Percentiles rank a stretch among this genome's conserved stretches.
phyloP scores from a whole-genome alignment of 2,888 invertebrate genomes.

The Yponomeuta malinellus region DNA sequence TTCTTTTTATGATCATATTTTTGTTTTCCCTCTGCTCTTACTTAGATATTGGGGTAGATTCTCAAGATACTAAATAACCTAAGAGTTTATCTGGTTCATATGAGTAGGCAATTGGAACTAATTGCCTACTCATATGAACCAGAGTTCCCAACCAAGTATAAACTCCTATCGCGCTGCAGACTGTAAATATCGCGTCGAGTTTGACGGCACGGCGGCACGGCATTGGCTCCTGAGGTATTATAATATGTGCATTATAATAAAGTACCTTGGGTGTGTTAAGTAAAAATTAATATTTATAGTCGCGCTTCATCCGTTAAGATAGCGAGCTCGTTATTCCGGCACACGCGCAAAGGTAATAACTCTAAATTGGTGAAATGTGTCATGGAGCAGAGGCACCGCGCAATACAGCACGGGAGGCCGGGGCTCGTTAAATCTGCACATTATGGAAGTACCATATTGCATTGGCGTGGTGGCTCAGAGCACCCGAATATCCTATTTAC shows the following conservation, averaged over 20 bases:
- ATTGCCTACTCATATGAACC: background rate
- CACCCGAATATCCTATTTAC: constrained; percentile 46
- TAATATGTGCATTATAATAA: constrained; percentile 10
- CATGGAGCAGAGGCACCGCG: constrained; percentile 24
- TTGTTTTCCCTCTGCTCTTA: constrained; percentile 22
- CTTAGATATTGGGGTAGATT: constrained; percentile 2
- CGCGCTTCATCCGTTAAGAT: constrained; percentile 12
- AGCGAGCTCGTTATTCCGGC: constrained; percentile 15
- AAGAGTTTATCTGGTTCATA: background rate
- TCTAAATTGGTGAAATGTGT: constrained; percentile 26
- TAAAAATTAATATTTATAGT: constrained; percentile 11
- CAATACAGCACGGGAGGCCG: constrained; percentile 27
- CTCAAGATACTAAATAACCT: background rate
- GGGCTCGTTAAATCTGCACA: constrained; percentile 34
- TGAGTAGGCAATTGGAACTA: background rate
- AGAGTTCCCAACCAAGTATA: background rate
- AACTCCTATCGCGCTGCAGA: too few species aligned
- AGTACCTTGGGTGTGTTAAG: background rate
- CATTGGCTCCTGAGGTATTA: background rate
- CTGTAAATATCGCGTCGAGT: too few species aligned
- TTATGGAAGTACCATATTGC: constrained; percentile 36
- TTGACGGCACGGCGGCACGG: too few species aligned
- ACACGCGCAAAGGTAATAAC: constrained; percentile 23
- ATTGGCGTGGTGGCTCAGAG: constrained; percentile 33
- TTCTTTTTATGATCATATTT: constrained; percentile 46